A percentile compares a stretch with the other conserved stretches of the same genome.
Conservation (phyloP, 2,888 invertebrate species). For the Acrobasis suavella region DNA sequence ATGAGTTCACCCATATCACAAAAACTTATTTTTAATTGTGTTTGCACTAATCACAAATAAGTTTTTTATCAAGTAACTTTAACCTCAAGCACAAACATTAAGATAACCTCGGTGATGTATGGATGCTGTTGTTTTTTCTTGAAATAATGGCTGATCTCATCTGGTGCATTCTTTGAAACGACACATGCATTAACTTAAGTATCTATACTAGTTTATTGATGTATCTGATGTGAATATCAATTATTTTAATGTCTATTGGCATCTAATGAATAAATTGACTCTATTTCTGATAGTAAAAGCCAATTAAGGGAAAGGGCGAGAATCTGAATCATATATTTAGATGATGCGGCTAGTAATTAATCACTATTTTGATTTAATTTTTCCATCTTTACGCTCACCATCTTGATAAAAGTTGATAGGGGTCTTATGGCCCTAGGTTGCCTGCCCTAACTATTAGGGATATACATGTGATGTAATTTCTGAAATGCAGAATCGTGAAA, state of each 20-base stretch:
- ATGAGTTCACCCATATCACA: background rate
- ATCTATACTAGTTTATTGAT: background rate
- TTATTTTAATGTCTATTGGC: background rate
- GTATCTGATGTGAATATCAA: conserved; percentile 4
- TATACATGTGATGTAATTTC: too few relatives aligned
- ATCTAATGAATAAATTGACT: too few relatives aligned
- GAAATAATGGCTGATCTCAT: conserved; percentile 13
- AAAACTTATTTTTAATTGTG: background rate
- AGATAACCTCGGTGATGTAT: conserved; percentile 9
- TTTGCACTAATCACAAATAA: background rate
- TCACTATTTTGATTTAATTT: too few relatives aligned
- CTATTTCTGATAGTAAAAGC: too few relatives aligned
- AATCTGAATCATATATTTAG: too few relatives aligned
- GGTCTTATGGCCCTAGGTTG: too few relatives aligned
- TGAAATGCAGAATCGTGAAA: too few relatives aligned
- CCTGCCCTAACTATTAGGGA: too few relatives aligned
- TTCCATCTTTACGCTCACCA: too few relatives aligned
- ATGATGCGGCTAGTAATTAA: too few relatives aligned
- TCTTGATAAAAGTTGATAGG: too few relatives aligned
- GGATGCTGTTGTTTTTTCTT: conserved; percentile 5
- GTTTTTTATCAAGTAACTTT: conserved; percentile 11
- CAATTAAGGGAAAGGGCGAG: too few relatives aligned
- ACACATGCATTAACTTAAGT: conserved; percentile 3
- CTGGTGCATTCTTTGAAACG: background rate
- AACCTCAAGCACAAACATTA: conserved; percentile 10